These are phyloP conservation scores for Pogonomyrmex californicus DNA, from an alignment of 1,140 invertebrate genomes.

Conservation along the genomic window DNA sequence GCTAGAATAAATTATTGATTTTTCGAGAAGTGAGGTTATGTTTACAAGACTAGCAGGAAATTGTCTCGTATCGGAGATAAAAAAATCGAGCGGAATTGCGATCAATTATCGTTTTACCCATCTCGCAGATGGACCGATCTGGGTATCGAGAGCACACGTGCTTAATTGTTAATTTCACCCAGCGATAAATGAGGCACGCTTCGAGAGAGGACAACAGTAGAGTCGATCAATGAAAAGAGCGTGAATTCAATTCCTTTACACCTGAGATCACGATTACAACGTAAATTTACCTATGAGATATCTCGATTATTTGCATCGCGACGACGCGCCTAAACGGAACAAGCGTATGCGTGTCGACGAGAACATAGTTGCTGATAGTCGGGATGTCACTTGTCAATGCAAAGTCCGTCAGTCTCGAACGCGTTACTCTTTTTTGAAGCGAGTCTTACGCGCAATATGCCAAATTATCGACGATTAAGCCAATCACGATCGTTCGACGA, in stretches of 20 bases:
- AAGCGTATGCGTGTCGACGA: neutral
- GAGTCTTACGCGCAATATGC: neutral
- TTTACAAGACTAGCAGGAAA: slow-evolving; percentile 74
- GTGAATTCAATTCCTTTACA: neutral
- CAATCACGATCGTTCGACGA: neutral
- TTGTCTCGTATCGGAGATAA: neutral
- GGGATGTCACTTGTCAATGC: slow-evolving; percentile 26
- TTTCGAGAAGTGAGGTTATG: slow-evolving; percentile 85
- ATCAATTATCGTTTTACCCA: neutral
- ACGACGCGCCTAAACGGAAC: neutral
- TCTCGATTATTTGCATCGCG: slow-evolving; percentile 3
- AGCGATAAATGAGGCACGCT: slow-evolving; percentile 4
- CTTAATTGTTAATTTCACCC: neutral
- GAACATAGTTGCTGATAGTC: neutral
- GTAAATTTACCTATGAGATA: neutral
- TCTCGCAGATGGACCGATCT: neutral
- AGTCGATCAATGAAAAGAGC: slow-evolving; percentile 10
- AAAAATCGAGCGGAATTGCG: neutral
- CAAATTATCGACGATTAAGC: slow-evolving; percentile 32
- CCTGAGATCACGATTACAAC: neutral
- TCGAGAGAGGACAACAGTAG: slow-evolving; percentile 13
- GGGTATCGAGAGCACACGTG: neutral
- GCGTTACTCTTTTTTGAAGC: neutral
- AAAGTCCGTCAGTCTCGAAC: neutral
- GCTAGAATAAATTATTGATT: slow-evolving; percentile 84